Evolutionary conservation across 2,888 invertebrate species (phyloP), one percentile per base, ranked within the genome.

Genomic region (Octonoba sinensis): DNA sequence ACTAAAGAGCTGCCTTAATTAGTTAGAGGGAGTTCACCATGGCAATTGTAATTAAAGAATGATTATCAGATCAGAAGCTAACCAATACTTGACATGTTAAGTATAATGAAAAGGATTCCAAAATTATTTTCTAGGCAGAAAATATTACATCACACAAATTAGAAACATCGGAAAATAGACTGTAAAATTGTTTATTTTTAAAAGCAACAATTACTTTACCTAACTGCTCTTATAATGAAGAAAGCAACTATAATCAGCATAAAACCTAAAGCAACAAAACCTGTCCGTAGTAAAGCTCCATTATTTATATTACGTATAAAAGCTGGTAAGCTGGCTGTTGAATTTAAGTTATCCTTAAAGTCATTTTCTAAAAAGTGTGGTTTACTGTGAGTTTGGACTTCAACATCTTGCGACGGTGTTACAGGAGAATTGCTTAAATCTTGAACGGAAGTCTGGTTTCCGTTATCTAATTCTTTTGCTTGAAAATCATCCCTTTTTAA

Each of bases 251-350:
- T 56, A 59, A 82, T 60, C 6, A 54, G 72, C 82, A 82, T 82
- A 49, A 82, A 65, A 46, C 67, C 76, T 8, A 82, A 36, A 3
- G 59, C 66, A 60, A 82, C 82, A 18, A 54, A 72, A 27, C 76
- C 82, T 47, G 76, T 76, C 72, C 82, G 62, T n/a, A 76, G 56
- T 36, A 82, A 36, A 16, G 82, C 82, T 56, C 76, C 76, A 54
- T 75, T 76, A 59, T 72, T 66, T 13, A 82, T 82, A 56, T 76
- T 71, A 54, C 15, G 4, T 67, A 76, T 72, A 71, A 66, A 82
- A n/a, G 27, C 13, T 8, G 82, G 82, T 47, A 75, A 57, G 51
- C 54, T 70, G n/a, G 51, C 67, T 3, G 70, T 82, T 4, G 59
- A 56, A 51, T 81, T 81, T 27, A 36, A 36, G 11, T 36, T 36